Base-by-base conservation (phyloP, 2,113 vertebrate genomes). In the Pangasianodon hypophthalmus region DNA sequence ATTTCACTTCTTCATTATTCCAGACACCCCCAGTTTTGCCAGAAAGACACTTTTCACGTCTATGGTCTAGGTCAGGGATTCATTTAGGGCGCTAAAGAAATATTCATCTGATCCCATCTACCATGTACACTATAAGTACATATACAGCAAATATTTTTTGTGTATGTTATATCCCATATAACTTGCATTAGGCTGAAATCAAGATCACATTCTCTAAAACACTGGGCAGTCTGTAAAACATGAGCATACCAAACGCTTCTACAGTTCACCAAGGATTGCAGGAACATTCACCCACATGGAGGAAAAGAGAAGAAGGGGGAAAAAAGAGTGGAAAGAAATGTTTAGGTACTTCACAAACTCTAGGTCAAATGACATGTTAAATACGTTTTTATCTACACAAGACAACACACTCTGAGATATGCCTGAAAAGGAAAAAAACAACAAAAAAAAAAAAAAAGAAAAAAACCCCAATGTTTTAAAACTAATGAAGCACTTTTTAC, bases 171-270 rank as follows among this genome's bases (percentile, higher is more conserved):
- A 44, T 75, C 18, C 9, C 41, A 75, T 26, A 73, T 44, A 11
- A 54, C n/a, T 26, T 83, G 81, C n/a, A 83, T 41, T 41, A 58
- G 1, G n/a, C n/a, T 83, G 52, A 11, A 58, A 11, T 56, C 44
- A 32, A 58, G 14, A 48, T 58, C 62, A 88, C 50, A 88, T 75
- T 89, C 88, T 85, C 69, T 44, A 37, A 89, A 71, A 89, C 50
- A 37, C 41, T 26, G 54, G 82, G 69, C 88, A 73, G 18, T 44
- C 13, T 77, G 19, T 48, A 73, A 89, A 88, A 62, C 62, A 44
- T 71, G 62, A 97, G 95, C 95, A 95, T 96, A 98, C 95, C 96
- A 97, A 98, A 97, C 92, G 94, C 97, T 96, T 97, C 96, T 97
- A 96, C 93, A 97, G 96, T 96, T 97, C 95, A 95, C 94, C 95